Evolutionary conservation across 2,888 invertebrate genomes (phyloP), one percentile per base, ranked within the genome.

Genomic region (Cryptocephalus moraei): DNA sequence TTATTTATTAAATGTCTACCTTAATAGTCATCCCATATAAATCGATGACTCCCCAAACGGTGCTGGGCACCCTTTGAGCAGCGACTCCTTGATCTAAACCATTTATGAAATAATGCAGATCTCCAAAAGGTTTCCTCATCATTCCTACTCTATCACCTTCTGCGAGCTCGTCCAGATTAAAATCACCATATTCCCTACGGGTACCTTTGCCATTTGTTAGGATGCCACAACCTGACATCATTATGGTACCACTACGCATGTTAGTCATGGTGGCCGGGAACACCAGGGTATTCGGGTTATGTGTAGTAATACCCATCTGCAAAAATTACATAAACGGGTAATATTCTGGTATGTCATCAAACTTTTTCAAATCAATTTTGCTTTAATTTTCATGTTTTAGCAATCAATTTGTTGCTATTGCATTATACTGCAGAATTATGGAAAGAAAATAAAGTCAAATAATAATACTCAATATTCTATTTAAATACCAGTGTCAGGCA

Each of bases 181-280:
- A 91, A 62, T 87, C 84, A 0, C 94, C 93, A 66, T 95, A 95
- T 68, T 94, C 93, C 51, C 91, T 77, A 53, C 90, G 81, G 1
- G 91, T 92, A 6, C 94, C 94, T 68, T 94, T 93, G 1, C 95
- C 95, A 68, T 95, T 95, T 2, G 92, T 86, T n/a, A 95, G 75
- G 58, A 96, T 92, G 47, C 94, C 95, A 73, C 91, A 91, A 0
- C 95, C 95, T 12, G 94, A 94, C 94, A 96, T 94, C 88, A 91
- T 91, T 33, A 90, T 88, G 1, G 91, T 91, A 8, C 93, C 84
- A 22, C 85, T 82, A 48, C 92, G 81, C 88, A 95, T 89, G 67
- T 95, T 95, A 0, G 95, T 95, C 93, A 96, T 94, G 1, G 95
- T 96, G 1, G 94, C 91, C 2, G 95, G 96, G 68, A 94, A 94